Base-by-base conservation (phyloP, 1,140 invertebrate species). In the Tetragonula clypearis region DNA sequence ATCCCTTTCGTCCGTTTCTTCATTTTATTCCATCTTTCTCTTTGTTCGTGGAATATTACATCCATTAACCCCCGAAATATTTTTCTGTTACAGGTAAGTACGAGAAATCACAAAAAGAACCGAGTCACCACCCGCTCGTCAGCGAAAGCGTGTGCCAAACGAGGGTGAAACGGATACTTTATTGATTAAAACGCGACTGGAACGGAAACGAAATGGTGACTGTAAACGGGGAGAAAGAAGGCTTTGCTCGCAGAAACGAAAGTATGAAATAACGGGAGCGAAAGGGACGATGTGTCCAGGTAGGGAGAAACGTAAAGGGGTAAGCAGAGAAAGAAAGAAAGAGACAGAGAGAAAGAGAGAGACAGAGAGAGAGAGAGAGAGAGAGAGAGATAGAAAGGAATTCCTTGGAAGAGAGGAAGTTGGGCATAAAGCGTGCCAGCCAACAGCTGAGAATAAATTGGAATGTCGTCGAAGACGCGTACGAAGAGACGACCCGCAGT, bases 401-500 rank as follows among this genome's bases (percentile, higher is more conserved):
- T 53, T 66, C 62, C 75, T 80, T 60, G 35, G 58, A 73, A 60
- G 84, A 69, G 65, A 53, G 74, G 68, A 76, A 87, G 75, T 75
- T 83, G 74, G 74, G 78, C 80, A 58, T 78, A 79, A 90, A 90
- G 89, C 86, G 88, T 90, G 86, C 89, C 88, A 90, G 88, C 83
- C 80, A 86, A 86, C 88, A 87, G 88, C 88, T 87, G 89, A 90
- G 89, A 90, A 90, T 90, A 90, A 90, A 90, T 90, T 90, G 89
- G 89, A 90, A 90, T 82, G 88, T 90, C 89, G 89, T 90, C 88
- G 89, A 90, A 87, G 84, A 81, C 71, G 76, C 75, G 41, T 49
- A 49, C 41, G 41, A 6, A 49, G 41, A 49, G 41, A 49, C 41
- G 41, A 49, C 41, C 41, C 41, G 60, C 23, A 55, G 35, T 41